Conservation (phyloP, 2,113 vertebrate species). For the Psettodes erumei region DNA sequence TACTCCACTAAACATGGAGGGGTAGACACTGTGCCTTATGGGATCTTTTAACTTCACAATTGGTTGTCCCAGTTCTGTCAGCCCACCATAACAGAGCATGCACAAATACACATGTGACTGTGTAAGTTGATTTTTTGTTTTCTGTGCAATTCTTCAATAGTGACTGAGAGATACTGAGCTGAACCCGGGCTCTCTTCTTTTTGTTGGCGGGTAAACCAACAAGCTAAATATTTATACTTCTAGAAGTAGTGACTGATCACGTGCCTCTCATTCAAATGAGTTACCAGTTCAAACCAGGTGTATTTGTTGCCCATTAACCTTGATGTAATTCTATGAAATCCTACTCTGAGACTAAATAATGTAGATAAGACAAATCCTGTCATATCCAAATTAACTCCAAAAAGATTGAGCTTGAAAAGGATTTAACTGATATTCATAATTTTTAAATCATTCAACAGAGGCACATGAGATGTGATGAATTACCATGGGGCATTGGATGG, state of each 20-base stretch:
- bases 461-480: neutral
- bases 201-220: neutral
- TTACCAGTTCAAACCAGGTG: neutral
- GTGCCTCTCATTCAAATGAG: neutral
- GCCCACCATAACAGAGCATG: constrained; percentile 34
- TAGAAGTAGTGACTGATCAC: neutral
- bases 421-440: neutral
- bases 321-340: neutral
- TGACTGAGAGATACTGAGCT: constrained; percentile 22
- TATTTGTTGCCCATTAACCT: neutral
- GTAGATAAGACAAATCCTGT: neutral
- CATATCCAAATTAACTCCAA: neutral
- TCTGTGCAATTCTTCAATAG: constrained; percentile 26
- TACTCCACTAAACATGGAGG: constrained; percentile 56
- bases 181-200: neutral
- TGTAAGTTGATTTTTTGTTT: constrained; percentile 28
- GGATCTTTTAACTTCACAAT: constrained; percentile 71
- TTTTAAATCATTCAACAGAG: neutral
- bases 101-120: constrained; percentile 37
- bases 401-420: neutral
- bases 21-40: constrained; percentile 66
- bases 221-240: neutral
- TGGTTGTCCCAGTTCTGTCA: constrained; percentile 78
- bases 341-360: neutral
- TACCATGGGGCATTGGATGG: neutral